Evolutionary conservation across 2,888 invertebrate species (phyloP).

Genomic region (Leucophenga montana): DNA sequence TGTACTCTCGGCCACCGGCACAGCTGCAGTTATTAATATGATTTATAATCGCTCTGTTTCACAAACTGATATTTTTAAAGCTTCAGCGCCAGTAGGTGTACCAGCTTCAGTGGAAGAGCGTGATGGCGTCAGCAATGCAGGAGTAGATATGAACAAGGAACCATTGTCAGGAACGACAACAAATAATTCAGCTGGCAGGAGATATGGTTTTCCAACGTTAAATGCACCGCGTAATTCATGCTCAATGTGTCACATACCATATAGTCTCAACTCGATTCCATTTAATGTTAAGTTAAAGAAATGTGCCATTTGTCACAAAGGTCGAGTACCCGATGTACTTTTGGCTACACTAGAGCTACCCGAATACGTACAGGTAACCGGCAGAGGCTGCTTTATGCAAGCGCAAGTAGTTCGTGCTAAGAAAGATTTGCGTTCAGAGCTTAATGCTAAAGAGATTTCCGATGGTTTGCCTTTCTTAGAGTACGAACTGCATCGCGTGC

Average conservation of each 20-base stretch:
- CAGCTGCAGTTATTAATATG: slow-evolving; percentile 88
- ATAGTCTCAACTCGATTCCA: slow-evolving; percentile 81
- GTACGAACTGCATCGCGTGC: slow-evolving; percentile 92
- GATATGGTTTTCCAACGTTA: slow-evolving; percentile 49
- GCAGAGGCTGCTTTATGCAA: slow-evolving; percentile 80
- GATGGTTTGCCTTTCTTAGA: slow-evolving; percentile 96
- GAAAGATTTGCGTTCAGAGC: slow-evolving; percentile 85
- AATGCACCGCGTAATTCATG: slow-evolving; percentile 59
- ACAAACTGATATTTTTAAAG: slow-evolving; percentile 64
- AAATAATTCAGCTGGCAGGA: slow-evolving; percentile 47
- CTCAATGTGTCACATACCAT: slow-evolving; percentile 86
- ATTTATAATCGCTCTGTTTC: slow-evolving; percentile 73
- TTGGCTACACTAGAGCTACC: slow-evolving; percentile 92
- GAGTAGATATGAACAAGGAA: slow-evolving; percentile 50
- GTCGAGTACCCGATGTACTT: slow-evolving; percentile 91
- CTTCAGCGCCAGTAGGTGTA: slow-evolving; percentile 55
- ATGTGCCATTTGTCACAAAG: slow-evolving; percentile 83
- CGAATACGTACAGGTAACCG: slow-evolving; percentile 80
- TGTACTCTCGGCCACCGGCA: slow-evolving; percentile 93
- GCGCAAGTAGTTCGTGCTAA: slow-evolving; percentile 85
- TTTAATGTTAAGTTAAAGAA: slow-evolving; percentile 82
- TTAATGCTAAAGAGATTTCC: slow-evolving; percentile 93
- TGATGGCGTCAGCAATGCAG: slow-evolving; percentile 63
- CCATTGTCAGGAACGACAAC: slow-evolving; percentile 48
- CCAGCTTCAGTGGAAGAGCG: slow-evolving; percentile 75